Conservation (phyloP, 2,888 invertebrate genomes). For the Dexiosoma caninum region DNA sequence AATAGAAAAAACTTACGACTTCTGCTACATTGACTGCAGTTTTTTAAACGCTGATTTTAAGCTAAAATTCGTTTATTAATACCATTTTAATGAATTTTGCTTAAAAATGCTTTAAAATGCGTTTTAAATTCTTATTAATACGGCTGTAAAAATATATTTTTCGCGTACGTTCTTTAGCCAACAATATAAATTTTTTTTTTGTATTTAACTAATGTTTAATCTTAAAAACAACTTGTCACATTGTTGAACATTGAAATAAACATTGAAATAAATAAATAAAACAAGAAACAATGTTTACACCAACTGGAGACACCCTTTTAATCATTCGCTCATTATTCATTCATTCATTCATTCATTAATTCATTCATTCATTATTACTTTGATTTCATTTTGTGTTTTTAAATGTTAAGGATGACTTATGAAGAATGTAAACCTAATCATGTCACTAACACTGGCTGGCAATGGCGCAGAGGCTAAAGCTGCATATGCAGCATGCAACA, state of each 20-base stretch:
- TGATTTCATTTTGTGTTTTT: neutral
- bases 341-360: neutral
- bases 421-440: slow-evolving; percentile 32
- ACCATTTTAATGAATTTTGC: too few relatives aligned
- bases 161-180: neutral
- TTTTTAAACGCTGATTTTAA: too few relatives aligned
- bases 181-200: neutral
- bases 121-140: too few relatives aligned
- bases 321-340: neutral
- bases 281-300: slow-evolving; percentile 37
- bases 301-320: slow-evolving; percentile 50
- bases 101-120: too few relatives aligned
- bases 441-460: slow-evolving; percentile 28
- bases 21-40: too few relatives aligned
- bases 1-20: too few relatives aligned
- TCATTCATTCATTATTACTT: neutral
- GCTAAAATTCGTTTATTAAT: too few relatives aligned
- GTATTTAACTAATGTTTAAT: slow-evolving; percentile 20
- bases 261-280: neutral
- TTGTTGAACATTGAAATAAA: slow-evolving; percentile 41
- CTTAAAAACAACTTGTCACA: slow-evolving; percentile 46
- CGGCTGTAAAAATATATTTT: too few relatives aligned
- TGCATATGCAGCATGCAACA: slow-evolving; percentile 17
- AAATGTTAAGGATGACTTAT: slow-evolving; percentile 21
- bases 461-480: slow-evolving; percentile 4